Percentiles rank a stretch among this genome's conserved stretches.
Evolutionary conservation across 1,140 invertebrate species (phyloP).

Genomic region (Neodiprion fabricii): DNA sequence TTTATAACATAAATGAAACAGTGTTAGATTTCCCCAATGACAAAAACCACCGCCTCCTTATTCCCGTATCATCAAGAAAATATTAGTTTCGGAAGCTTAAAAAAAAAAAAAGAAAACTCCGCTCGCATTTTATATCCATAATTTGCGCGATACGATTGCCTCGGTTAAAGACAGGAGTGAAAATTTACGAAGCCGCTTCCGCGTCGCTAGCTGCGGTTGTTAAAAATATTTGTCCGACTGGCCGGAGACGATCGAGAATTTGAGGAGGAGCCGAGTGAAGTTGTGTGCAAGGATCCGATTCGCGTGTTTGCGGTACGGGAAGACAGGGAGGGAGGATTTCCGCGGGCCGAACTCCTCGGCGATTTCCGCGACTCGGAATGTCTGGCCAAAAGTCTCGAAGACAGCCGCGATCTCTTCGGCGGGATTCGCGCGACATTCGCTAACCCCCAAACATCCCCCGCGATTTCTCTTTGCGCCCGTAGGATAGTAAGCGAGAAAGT

Average conservation of each 20-base stretch:
- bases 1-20: no score
- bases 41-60: no score
- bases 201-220: conserved; percentile 6
- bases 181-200: neutral
- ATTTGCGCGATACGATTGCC: no score
- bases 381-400: neutral
- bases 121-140: no score
- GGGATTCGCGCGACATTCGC: conserved; percentile 3
- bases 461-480: no score
- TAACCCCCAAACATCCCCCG: neutral
- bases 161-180: neutral
- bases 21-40: no score
- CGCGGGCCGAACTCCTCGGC: neutral
- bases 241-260: conserved; percentile 9
- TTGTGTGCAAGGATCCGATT: conserved; percentile 13
- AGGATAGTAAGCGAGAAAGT: neutral
- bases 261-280: neutral
- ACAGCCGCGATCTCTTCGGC: conserved; percentile 5
- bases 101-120: no score
- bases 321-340: neutral
- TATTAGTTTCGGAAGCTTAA: no score
- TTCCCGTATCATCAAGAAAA: no score
- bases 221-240: conserved; percentile 28
- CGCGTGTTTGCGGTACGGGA: neutral
- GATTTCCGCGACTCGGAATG: neutral